phyloP scores from a whole-genome alignment of 1,140 invertebrate genomes.

The Phenacoccus solenopsis region DNA sequence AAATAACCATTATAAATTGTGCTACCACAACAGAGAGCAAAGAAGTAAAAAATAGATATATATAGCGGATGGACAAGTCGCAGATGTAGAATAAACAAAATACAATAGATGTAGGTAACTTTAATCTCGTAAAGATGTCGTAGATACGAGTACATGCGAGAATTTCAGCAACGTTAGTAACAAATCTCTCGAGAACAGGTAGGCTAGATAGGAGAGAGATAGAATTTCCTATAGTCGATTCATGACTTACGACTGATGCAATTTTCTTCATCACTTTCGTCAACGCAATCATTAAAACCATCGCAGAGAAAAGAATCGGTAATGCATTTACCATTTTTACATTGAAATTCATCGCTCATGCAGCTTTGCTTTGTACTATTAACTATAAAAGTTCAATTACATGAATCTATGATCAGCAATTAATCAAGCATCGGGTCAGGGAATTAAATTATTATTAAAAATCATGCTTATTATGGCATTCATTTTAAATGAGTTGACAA shows the following conservation, averaged over 20 bases:
- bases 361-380: background rate
- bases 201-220: constrained; percentile 15
- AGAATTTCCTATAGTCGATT: background rate
- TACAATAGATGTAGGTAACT: background rate
- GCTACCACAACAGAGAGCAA: no score
- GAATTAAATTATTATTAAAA: no score
- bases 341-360: constrained; percentile 38
- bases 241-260: constrained; percentile 35
- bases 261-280: constrained; percentile 64
- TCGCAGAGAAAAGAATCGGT: constrained; percentile 48
- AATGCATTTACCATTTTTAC: constrained; percentile 42
- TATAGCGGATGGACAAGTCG: background rate
- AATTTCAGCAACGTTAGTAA: no score
- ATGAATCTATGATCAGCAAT: background rate
- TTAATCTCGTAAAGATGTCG: background rate
- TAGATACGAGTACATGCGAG: background rate
- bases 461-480: no score
- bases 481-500: no score
- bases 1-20: no score
- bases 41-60: constrained; percentile 13
- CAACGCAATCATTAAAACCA: constrained; percentile 50
- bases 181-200: no score
- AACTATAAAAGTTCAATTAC: background rate
- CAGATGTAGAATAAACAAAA: constrained; percentile 1
- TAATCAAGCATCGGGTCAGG: no score